phyloP scores from a whole-genome alignment of 2,888 invertebrate species.

The Polyommatus icarus region DNA sequence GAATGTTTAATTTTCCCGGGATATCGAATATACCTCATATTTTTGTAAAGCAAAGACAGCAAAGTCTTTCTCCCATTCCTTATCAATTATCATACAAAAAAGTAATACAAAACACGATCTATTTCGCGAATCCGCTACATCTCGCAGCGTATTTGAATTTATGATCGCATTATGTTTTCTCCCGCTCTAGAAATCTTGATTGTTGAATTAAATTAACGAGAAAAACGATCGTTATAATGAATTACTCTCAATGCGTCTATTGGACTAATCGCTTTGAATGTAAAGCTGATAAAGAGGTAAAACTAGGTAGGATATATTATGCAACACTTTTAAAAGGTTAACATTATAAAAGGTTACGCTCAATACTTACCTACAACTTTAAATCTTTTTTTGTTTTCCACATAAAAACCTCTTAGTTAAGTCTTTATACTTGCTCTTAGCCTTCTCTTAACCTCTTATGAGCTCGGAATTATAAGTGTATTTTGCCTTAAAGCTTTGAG shows the following conservation, averaged over 20 bases:
- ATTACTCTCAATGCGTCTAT: constrained; percentile 35
- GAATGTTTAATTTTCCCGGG: too few species aligned
- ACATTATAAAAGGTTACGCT: too few species aligned
- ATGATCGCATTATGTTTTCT: constrained; percentile 35
- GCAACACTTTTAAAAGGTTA: too few species aligned
- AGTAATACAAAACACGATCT: neutral
- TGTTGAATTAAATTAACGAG: constrained; percentile 43
- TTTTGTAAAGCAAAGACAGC: neutral
- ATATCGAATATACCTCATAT: too few species aligned
- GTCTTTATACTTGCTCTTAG: neutral
- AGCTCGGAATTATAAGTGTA: constrained; percentile 10
- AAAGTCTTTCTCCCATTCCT: neutral
- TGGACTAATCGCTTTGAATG: neutral
- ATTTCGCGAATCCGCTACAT: constrained; percentile 34
- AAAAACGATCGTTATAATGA: constrained; percentile 39
- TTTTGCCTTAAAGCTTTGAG: constrained; percentile 4
- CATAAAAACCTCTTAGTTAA: neutral
- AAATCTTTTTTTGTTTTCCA: neutral
- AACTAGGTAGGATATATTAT: too few species aligned
- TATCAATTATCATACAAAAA: neutral
- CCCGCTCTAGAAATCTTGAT: constrained; percentile 40
- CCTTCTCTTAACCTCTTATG: neutral
- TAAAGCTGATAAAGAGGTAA: neutral
- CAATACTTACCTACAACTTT: too few species aligned
- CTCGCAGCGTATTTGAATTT: constrained; percentile 36